Conservation (phyloP, 2,797 vertebrate species). For the Mico argentatus region DNA sequence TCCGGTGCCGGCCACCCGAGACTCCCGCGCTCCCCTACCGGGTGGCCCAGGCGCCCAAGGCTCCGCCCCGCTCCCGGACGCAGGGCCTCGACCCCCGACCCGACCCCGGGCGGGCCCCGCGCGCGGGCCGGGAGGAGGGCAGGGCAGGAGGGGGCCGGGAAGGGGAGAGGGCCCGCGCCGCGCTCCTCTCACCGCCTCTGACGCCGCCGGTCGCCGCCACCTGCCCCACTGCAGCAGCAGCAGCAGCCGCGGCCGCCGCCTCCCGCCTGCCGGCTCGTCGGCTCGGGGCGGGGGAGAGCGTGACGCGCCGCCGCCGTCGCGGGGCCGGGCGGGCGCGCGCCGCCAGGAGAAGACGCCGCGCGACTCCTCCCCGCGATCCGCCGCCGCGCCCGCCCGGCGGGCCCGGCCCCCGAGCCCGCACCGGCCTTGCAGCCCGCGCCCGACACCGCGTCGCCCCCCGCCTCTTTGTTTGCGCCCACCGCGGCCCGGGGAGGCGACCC, state of each 20-base stretch:
- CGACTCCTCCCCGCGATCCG: slow-evolving; percentile 35
- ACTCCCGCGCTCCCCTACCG: not conserved
- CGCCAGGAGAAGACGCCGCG: slow-evolving; percentile 1
- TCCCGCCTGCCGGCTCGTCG: slow-evolving; percentile 72
- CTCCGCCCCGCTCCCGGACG: not conserved
- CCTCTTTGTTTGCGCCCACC: not conserved
- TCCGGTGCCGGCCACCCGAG: not conserved
- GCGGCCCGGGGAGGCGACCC: not conserved
- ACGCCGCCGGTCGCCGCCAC: slow-evolving; percentile 63
- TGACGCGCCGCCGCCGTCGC: slow-evolving; percentile 68
- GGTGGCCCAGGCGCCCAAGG: not conserved
- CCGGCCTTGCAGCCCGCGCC: slow-evolving; percentile 3
- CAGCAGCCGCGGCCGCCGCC: slow-evolving; percentile 57
- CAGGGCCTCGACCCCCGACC: not conserved
- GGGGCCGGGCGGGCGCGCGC: slow-evolving; percentile 45
- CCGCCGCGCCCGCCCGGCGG: not conserved
- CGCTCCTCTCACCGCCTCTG: slow-evolving; percentile 47
- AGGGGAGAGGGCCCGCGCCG: not conserved
- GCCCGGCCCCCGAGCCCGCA: not conserved
- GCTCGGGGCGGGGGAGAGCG: slow-evolving; percentile 65
- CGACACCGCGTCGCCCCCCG: not conserved
- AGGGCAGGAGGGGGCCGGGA: not conserved
- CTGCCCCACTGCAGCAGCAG: slow-evolving; percentile 69
- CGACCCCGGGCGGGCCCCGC: not conserved
- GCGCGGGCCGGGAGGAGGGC: not conserved